phyloP scores from a whole-genome alignment of 2,888 invertebrate species.

The Antitype chi region DNA sequence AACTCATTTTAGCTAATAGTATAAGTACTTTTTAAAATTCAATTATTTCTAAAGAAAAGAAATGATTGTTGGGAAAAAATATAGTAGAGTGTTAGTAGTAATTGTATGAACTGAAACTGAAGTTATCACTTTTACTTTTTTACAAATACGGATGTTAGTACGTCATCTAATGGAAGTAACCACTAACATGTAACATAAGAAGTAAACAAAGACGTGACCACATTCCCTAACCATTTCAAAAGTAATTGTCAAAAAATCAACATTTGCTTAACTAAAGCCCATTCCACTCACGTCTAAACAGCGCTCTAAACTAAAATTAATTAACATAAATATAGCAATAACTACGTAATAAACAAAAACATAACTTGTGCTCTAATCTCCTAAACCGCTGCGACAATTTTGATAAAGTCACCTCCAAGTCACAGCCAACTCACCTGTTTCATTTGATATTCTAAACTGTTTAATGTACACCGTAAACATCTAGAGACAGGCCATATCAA shows the following conservation, averaged over 20 bases:
- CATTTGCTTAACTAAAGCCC: conserved; percentile 23
- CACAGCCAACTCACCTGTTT: conserved; percentile 41
- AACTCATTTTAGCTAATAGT: no score
- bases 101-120: no score
- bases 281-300: conserved; percentile 22
- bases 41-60: no score
- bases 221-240: background rate
- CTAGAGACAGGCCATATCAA: conserved; percentile 35
- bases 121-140: no score
- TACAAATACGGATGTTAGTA: no score
- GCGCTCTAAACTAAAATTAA: conserved; percentile 38
- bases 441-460: conserved; percentile 39
- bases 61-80: no score
- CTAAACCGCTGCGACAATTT: conserved; percentile 36
- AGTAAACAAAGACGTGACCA: background rate
- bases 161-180: background rate
- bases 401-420: conserved; percentile 51
- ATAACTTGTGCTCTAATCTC: conserved; percentile 43
- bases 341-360: conserved; percentile 37
- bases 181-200: background rate
- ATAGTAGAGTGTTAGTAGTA: no score
- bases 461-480: conserved; percentile 53
- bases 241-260: conserved; percentile 16
- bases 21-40: no score
- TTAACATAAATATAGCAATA: conserved; percentile 48